phyloP scores from a whole-genome alignment of 2,888 invertebrate species.

The Micoletzkya japonica region DNA sequence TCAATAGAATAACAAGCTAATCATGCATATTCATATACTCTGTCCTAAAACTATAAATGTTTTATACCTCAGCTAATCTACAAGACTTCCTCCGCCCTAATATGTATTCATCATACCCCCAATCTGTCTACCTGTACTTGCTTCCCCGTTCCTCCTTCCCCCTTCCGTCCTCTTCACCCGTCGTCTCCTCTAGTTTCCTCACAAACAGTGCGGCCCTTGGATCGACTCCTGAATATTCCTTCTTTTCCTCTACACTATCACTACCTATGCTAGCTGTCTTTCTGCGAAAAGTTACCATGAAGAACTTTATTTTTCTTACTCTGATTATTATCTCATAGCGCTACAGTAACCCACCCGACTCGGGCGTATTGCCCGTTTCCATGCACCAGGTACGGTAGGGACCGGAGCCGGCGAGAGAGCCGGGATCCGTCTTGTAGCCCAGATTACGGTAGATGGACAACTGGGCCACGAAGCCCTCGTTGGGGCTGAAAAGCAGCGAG shows the following conservation, averaged over 20 bases:
- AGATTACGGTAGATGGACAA: slow-evolving; percentile 39
- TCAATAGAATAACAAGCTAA: no score
- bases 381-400: slow-evolving; percentile 30
- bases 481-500: slow-evolving; percentile 31
- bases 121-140: slow-evolving; percentile 25
- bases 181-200: slow-evolving; percentile 12
- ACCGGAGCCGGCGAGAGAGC: slow-evolving; percentile 14
- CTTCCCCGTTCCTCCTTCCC: slow-evolving; percentile 19
- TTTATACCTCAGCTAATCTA: neutral
- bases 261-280: no score
- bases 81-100: neutral
- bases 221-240: slow-evolving; percentile 18
- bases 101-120: neutral
- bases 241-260: neutral
- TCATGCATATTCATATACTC: no score
- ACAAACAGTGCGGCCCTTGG: slow-evolving; percentile 10
- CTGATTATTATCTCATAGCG: neutral
- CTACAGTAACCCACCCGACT: slow-evolving; percentile 19
- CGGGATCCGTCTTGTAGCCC: slow-evolving; percentile 35
- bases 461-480: slow-evolving; percentile 38
- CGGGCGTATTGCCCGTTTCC: slow-evolving; percentile 30
- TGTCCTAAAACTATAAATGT: neutral
- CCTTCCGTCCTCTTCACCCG: slow-evolving; percentile 2
- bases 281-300: neutral
- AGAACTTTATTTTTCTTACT: neutral